A percentile compares a stretch with the other conserved stretches of the same genome.
Conservation (phyloP, 37 sponge, comb jelly and placozoan species). For the Amphimedon queenslandica region DNA sequence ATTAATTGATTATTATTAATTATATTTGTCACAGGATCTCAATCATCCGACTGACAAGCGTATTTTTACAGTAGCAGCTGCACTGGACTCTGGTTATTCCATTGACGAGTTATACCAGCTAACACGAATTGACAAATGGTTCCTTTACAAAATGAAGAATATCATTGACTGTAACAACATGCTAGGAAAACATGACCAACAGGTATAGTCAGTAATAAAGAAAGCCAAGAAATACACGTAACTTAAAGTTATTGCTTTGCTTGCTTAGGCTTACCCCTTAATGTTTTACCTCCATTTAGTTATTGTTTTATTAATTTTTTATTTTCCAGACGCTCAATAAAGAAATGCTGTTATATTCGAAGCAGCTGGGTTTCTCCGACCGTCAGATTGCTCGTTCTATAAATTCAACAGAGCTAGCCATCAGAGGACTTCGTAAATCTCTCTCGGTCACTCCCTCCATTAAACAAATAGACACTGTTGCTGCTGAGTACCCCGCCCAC, state of each 20-base stretch:
- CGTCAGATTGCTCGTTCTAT: constrained; percentile 87
- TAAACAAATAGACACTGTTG: constrained; percentile 98
- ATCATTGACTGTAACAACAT: constrained; percentile 55
- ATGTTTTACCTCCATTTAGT: too few species aligned
- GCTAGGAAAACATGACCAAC: constrained; percentile 32
- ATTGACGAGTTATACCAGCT: constrained; percentile 67
- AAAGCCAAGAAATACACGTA: too few species aligned
- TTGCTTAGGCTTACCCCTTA: too few species aligned
- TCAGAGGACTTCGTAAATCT: constrained; percentile 59
- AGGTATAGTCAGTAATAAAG: too few species aligned
- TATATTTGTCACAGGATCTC: constrained; percentile 67
- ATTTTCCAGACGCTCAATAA: constrained; percentile 7
- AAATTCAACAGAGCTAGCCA: constrained; percentile 60
- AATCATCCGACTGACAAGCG: constrained; percentile 90
- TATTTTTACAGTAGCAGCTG: constrained; percentile 90
- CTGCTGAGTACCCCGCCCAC: constrained; percentile 95
- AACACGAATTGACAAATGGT: constrained; percentile 96
- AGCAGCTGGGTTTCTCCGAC: constrained; percentile 94
- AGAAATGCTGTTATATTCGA: constrained; percentile 71
- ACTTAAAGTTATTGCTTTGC: too few species aligned
- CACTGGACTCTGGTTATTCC: constrained; percentile 68
- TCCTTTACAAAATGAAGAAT: constrained; percentile 86
- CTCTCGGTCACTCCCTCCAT: constrained; percentile 71
- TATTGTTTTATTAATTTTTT: too few species aligned
- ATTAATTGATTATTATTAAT: too few species aligned